phyloP scores from a whole-genome alignment of 2,888 invertebrate species.

The Galerucella calmariensis region DNA sequence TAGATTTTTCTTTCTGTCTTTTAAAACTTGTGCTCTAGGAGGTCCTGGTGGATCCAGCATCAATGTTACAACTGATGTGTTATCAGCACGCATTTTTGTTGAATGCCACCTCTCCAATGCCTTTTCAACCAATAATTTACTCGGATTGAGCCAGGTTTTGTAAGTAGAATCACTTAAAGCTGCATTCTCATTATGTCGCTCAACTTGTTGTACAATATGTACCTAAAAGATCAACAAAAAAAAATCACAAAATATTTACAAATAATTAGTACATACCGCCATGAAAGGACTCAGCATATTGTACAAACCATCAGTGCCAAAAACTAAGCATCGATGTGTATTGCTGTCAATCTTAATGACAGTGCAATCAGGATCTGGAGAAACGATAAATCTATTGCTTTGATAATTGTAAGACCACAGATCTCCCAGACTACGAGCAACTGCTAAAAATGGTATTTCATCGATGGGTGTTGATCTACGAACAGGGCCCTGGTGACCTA shows the following conservation, averaged over 20 bases:
- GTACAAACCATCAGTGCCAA: constrained; percentile 97
- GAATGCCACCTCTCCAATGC: constrained; percentile 86
- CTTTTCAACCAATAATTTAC: constrained; percentile 86
- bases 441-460: constrained; percentile 95
- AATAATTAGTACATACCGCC: constrained; percentile 67
- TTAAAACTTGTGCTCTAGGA: constrained; percentile 74
- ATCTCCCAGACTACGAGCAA: constrained; percentile 95
- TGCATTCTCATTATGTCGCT: constrained; percentile 80
- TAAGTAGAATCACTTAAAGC: constrained; percentile 65
- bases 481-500: constrained; percentile 88
- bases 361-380: constrained; percentile 95
- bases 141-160: constrained; percentile 85
- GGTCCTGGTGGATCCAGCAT: constrained; percentile 92
- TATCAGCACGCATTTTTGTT: constrained; percentile 92
- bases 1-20: constrained; percentile 57
- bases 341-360: constrained; percentile 85
- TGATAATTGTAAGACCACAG: constrained; percentile 97
- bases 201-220: constrained; percentile 83
- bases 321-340: constrained; percentile 86
- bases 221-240: constrained; percentile 57
- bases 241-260: background rate
- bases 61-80: constrained; percentile 92
- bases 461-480: constrained; percentile 90
- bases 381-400: constrained; percentile 93
- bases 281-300: constrained; percentile 90